Percentiles rank a stretch among this genome's conserved stretches.
phyloP scores from a whole-genome alignment of 2,888 invertebrate species.

The Drosophila niveifrons region DNA sequence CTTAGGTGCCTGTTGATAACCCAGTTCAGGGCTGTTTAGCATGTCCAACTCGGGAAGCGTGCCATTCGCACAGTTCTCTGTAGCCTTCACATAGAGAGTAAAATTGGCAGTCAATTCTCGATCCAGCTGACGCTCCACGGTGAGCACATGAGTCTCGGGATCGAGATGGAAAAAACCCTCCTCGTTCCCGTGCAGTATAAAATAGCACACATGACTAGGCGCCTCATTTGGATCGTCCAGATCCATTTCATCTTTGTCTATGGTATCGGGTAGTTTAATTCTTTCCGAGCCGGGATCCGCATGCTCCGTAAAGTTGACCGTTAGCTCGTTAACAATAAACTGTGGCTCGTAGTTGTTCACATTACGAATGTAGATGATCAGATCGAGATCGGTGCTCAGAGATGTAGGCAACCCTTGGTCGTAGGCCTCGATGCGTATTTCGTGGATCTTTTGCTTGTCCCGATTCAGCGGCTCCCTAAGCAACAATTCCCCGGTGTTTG shows the following conservation, averaged over 20 bases:
- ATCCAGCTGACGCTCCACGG: slow-evolving; percentile 88
- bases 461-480: slow-evolving; percentile 91
- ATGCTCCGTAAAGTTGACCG: slow-evolving; percentile 91
- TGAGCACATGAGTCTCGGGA: slow-evolving; percentile 88
- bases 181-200: slow-evolving; percentile 94
- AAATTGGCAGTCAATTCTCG: slow-evolving; percentile 90
- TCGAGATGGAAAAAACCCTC: slow-evolving; percentile 90
- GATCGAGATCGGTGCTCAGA: slow-evolving; percentile 93
- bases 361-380: slow-evolving; percentile 94
- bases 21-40: slow-evolving; percentile 32
- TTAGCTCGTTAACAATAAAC: slow-evolving; percentile 90
- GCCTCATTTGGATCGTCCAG: slow-evolving; percentile 93
- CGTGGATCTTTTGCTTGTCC: slow-evolving; percentile 94
- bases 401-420: slow-evolving; percentile 95
- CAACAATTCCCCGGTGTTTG: slow-evolving; percentile 91
- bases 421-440: slow-evolving; percentile 96
- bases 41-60: slow-evolving; percentile 29
- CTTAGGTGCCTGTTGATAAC: slow-evolving; percentile 15
- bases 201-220: slow-evolving; percentile 95
- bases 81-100: slow-evolving; percentile 91
- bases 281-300: slow-evolving; percentile 88
- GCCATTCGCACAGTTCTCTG: slow-evolving; percentile 91
- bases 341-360: slow-evolving; percentile 96
- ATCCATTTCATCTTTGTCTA: slow-evolving; percentile 94
- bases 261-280: slow-evolving; percentile 91